A percentile compares a stretch with the other conserved stretches of the same genome.
Evolutionary conservation across 2,797 vertebrate genomes (phyloP).

Genomic region (Xenops minutus): DNA sequence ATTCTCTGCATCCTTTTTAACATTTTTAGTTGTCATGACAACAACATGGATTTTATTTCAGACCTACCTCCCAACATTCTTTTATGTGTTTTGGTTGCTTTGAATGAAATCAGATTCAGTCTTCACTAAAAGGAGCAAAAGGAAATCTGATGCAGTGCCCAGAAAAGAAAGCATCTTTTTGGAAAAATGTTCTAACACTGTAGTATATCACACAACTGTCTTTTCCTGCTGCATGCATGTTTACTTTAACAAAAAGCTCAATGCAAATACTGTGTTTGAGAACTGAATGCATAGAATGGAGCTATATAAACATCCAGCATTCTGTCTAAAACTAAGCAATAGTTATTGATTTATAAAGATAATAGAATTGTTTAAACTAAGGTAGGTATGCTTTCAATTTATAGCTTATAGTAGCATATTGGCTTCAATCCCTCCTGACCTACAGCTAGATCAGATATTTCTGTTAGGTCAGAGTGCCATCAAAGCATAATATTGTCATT

Average conservation of each 20-base stretch:
- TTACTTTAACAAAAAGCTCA: background rate
- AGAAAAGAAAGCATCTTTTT: slow-evolving; percentile 3
- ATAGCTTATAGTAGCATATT: background rate
- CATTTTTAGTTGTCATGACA: slow-evolving; percentile 73
- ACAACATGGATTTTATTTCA: slow-evolving; percentile 62
- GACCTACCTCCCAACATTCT: slow-evolving; percentile 1
- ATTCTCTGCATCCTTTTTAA: slow-evolving; percentile 54
- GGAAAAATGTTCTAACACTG: background rate
- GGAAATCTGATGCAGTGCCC: background rate
- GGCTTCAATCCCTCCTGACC: background rate
- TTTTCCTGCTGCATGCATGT: background rate
- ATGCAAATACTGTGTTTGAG: background rate
- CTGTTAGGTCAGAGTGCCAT: background rate
- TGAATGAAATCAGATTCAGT: slow-evolving; percentile 31
- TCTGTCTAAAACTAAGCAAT: background rate
- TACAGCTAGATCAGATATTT: background rate
- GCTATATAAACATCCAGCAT: background rate
- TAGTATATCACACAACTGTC: background rate
- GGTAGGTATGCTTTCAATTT: background rate
- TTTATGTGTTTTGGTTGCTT: slow-evolving; percentile 1
- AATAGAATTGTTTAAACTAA: background rate
- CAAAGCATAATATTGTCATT: background rate
- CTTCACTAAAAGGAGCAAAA: slow-evolving; percentile 28
- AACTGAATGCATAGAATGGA: background rate
- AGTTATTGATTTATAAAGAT: background rate